Evolutionary conservation across 2,113 vertebrate species (phyloP).

Genomic region (Pollachius pollachius): DNA sequence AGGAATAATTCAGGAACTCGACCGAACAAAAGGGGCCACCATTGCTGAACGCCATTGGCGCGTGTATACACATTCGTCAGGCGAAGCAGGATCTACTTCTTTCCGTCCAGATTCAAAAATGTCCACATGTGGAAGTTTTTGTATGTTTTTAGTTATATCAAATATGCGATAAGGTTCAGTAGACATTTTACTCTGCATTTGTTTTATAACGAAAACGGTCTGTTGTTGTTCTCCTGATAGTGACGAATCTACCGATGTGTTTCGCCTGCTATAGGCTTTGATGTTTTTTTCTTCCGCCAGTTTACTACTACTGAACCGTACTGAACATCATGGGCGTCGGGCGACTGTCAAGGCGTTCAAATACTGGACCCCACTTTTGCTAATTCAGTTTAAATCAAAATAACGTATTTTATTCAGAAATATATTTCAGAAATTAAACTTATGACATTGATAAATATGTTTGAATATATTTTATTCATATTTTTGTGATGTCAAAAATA

Average conservation of each 20-base stretch:
- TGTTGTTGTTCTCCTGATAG: background rate
- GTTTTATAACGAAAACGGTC: background rate
- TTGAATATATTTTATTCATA: too few species aligned
- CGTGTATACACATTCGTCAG: constrained; percentile 69
- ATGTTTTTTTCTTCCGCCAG: background rate
- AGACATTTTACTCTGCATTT: background rate
- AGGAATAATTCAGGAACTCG: constrained; percentile 68
- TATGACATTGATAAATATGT: too few species aligned
- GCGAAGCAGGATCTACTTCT: constrained; percentile 30
- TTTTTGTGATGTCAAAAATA: background rate
- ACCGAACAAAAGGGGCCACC: constrained; percentile 73
- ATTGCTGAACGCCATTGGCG: constrained; percentile 53
- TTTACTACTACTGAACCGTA: constrained; percentile 3
- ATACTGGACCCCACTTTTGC: background rate
- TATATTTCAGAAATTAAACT: too few species aligned
- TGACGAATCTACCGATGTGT: constrained; percentile 50
- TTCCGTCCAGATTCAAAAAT: background rate
- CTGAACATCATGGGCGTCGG: background rate
- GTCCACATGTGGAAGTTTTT: too few species aligned
- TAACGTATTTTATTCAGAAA: background rate
- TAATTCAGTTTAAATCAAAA: background rate
- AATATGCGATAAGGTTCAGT: too few species aligned
- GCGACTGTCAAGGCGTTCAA: background rate
- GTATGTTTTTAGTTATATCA: too few species aligned
- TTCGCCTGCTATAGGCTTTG: background rate